Evolutionary conservation across 2,888 invertebrate genomes (phyloP).

Genomic region (Chrysodeixis includens): DNA sequence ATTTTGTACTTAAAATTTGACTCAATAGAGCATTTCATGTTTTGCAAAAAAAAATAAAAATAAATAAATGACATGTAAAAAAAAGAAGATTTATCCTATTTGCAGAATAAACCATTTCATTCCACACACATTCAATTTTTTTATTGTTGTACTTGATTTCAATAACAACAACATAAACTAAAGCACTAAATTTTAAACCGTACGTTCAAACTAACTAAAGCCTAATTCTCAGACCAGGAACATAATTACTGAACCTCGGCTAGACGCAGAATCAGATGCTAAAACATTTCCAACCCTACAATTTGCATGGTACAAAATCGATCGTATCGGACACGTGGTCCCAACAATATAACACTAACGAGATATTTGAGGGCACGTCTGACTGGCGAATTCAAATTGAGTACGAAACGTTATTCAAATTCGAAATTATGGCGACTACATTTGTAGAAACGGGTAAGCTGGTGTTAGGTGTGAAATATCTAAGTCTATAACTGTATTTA

Average conservation of each 20-base stretch:
- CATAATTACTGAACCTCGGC: neutral
- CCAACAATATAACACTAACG: conserved; percentile 57
- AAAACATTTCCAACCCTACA: conserved; percentile 17
- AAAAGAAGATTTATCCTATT: too few relatives aligned
- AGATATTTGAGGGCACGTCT: conserved; percentile 56
- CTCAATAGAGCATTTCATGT: conserved; percentile 71
- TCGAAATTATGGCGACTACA: conserved; percentile 32
- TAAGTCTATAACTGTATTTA: neutral
- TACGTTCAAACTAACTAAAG: too few relatives aligned
- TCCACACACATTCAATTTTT: too few relatives aligned
- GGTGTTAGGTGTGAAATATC: neutral
- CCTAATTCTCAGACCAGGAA: too few relatives aligned
- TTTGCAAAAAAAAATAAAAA: too few relatives aligned
- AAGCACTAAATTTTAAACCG: too few relatives aligned
- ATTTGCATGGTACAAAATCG: conserved; percentile 35
- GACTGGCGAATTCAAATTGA: conserved; percentile 56
- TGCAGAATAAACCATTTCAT: too few relatives aligned
- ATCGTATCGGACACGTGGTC: conserved; percentile 43
- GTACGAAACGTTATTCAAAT: conserved; percentile 52
- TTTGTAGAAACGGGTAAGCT: neutral
- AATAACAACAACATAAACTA: too few relatives aligned
- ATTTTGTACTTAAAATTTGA: conserved; percentile 80
- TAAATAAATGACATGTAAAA: too few relatives aligned
- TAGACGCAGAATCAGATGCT: neutral
- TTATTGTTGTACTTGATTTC: too few relatives aligned